Conservation (phyloP, 2,113 vertebrate genomes). For the Dasyurus viverrinus region DNA sequence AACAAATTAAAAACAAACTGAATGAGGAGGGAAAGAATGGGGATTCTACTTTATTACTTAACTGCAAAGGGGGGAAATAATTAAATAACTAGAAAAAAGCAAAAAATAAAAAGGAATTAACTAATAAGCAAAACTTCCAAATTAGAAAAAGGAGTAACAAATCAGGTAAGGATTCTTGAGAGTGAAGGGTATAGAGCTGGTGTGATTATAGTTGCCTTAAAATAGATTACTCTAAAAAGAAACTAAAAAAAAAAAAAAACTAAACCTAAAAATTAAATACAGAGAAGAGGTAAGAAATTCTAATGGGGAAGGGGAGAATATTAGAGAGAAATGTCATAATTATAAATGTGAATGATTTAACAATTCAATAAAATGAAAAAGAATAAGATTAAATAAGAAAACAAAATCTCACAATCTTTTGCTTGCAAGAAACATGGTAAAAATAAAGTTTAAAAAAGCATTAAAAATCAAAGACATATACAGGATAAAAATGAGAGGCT, state of each 20-base stretch:
- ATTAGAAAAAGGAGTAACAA: background rate
- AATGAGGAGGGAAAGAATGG: background rate
- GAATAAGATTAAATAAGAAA: background rate
- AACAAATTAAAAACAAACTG: background rate
- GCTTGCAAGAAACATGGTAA: background rate
- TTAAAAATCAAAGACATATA: background rate
- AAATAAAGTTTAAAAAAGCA: background rate
- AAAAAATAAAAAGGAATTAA: background rate
- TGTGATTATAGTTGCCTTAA: background rate
- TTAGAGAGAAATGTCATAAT: background rate
- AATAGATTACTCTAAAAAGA: background rate
- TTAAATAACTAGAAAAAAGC: background rate
- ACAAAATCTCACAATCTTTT: background rate
- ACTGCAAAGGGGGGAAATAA: background rate
- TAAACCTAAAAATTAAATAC: background rate
- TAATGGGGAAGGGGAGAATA: background rate
- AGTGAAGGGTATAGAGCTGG: background rate
- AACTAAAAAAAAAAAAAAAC: background rate
- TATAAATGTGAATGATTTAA: background rate
- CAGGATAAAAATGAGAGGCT: background rate
- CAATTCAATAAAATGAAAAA: background rate
- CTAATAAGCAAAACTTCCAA: background rate
- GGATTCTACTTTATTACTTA: background rate
- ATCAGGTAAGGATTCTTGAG: background rate
- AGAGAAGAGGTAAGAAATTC: background rate